Evolutionary conservation across 2,797 vertebrate species (phyloP).

Genomic region (Eulemur mongoz): DNA sequence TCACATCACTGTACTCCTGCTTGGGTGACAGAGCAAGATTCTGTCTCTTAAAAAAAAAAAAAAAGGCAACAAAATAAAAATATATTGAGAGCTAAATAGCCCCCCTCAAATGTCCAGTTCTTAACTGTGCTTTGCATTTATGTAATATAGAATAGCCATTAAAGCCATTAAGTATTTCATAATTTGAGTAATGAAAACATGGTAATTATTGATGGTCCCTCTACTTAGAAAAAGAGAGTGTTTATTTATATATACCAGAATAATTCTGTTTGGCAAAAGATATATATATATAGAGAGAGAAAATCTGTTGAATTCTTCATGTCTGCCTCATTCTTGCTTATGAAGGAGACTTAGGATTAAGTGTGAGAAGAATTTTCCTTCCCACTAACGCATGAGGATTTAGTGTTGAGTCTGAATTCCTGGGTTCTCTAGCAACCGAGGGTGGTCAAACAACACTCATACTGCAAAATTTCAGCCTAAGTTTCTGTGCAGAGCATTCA

Average conservation of each 20-base stretch:
- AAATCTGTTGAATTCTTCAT: neutral
- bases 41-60: too few relatives aligned
- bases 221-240: neutral
- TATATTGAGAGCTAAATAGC: neutral
- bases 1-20: too few relatives aligned
- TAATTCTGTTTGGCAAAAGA: constrained; percentile 31
- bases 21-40: too few relatives aligned
- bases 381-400: neutral
- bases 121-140: neutral
- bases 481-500: neutral
- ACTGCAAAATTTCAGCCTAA: neutral
- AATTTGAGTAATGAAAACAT: neutral
- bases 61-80: neutral
- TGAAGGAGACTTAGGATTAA: neutral
- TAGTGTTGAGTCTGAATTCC: neutral
- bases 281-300: neutral
- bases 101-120: neutral
- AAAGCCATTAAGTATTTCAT: neutral
- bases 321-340: neutral
- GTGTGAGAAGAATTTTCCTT: neutral
- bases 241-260: neutral
- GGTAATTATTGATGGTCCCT: neutral
- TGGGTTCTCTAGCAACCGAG: neutral
- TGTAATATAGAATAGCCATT: neutral
- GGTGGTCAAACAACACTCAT: neutral